A percentile compares a stretch with the other conserved stretches of the same genome.
Evolutionary conservation across 2,888 invertebrate species (phyloP).

Genomic region (Leptopilina syphax): DNA sequence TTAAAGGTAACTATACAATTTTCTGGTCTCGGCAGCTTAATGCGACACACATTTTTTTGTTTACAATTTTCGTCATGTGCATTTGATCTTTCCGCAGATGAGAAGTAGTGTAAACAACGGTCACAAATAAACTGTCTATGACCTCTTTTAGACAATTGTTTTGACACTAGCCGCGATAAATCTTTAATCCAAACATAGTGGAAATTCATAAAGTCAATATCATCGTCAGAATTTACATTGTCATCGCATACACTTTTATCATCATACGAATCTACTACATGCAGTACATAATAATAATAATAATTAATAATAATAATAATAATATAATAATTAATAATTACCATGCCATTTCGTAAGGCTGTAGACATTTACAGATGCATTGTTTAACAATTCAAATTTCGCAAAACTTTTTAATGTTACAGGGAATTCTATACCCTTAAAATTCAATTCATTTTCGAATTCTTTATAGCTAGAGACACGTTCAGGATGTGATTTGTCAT

Average conservation of each 20-base stretch:
- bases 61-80: background rate
- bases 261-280: background rate
- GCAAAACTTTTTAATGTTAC: conserved; percentile 52
- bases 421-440: conserved; percentile 56
- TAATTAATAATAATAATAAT: no score
- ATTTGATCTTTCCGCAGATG: background rate
- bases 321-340: no score
- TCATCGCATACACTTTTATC: background rate
- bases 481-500: conserved; percentile 42
- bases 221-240: background rate
- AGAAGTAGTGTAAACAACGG: background rate
- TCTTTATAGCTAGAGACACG: conserved; percentile 50
- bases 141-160: background rate
- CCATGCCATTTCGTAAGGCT: background rate
- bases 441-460: conserved; percentile 48
- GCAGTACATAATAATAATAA: no score
- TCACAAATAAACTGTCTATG: background rate
- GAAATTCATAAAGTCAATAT: no score
- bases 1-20: no score
- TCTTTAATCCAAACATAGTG: background rate
- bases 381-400: conserved; percentile 57
- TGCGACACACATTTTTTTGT: background rate
- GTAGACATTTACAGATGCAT: conserved; percentile 28
- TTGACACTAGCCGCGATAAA: background rate
- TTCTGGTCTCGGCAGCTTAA: no score